Conservation (phyloP, 64 coral and sea anemone species). For the Stichodactyla mertensii region DNA sequence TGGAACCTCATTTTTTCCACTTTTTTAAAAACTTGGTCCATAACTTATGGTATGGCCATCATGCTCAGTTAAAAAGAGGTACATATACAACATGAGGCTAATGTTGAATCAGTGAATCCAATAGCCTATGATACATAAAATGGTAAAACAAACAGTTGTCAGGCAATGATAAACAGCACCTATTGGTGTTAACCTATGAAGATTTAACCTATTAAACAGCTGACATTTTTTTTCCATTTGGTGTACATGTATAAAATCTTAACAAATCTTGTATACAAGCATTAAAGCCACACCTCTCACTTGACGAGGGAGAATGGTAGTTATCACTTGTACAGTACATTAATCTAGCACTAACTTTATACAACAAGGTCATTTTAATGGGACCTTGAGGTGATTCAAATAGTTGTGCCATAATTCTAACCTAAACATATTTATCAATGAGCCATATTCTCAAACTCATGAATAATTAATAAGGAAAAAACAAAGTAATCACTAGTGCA, state of each 20-base stretch:
- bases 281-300: slow-evolving; percentile 90
- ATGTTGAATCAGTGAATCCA: no score
- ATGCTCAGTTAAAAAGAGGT: no score
- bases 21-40: no score
- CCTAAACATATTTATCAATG: no score
- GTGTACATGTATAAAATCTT: not conserved
- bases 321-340: slow-evolving; percentile 57
- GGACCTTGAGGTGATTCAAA: slow-evolving; percentile 15
- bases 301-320: slow-evolving; percentile 58
- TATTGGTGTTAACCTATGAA: no score
- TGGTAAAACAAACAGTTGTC: no score
- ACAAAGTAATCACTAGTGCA: not conserved
- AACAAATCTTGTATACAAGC: slow-evolving; percentile 44
- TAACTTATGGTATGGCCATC: no score
- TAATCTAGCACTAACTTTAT: slow-evolving; percentile 57
- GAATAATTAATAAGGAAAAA: not conserved
- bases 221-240: not conserved
- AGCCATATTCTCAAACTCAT: not conserved
- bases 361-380: slow-evolving; percentile 3
- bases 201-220: not conserved
- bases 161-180: no score
- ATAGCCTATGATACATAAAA: no score
- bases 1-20: no score
- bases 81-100: no score
- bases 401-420: not conserved